phyloP scores from a whole-genome alignment of 2,113 vertebrate species.

The Eidolon helvum region DNA sequence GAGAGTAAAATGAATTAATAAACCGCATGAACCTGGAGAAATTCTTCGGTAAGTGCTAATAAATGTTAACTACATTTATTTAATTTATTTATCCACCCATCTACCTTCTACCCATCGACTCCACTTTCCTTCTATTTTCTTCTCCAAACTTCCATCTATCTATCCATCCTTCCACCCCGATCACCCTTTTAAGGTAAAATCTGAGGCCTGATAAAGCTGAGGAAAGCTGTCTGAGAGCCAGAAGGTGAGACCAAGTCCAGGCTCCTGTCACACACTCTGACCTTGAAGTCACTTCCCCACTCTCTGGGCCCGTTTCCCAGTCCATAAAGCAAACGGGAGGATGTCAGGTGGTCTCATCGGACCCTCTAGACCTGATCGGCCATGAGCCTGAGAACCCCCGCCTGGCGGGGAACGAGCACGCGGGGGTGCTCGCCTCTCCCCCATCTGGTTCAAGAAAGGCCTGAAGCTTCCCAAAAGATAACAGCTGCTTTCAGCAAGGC shows the following conservation, averaged over 20 bases:
- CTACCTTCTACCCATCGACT: no score
- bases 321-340: not conserved
- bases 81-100: accelerated
- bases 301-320: not conserved
- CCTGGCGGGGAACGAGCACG: accelerated
- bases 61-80: accelerated
- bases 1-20: not conserved
- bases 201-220: no score
- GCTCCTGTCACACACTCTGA: not conserved
- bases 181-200: not conserved
- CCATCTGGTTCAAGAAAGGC: accelerated
- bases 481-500: not conserved
- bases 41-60: not conserved
- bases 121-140: not conserved
- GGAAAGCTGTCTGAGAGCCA: not conserved
- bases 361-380: no score
- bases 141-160: not conserved
- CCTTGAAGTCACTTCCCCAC: not conserved
- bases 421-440: accelerated
- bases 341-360: accelerated
- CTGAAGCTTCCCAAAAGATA: not conserved
- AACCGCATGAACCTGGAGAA: not conserved
- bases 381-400: not conserved
- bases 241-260: not conserved
- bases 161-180: accelerated